Evolutionary conservation across 2,888 invertebrate genomes (phyloP).

Genomic region (Lithophane ornitopus): DNA sequence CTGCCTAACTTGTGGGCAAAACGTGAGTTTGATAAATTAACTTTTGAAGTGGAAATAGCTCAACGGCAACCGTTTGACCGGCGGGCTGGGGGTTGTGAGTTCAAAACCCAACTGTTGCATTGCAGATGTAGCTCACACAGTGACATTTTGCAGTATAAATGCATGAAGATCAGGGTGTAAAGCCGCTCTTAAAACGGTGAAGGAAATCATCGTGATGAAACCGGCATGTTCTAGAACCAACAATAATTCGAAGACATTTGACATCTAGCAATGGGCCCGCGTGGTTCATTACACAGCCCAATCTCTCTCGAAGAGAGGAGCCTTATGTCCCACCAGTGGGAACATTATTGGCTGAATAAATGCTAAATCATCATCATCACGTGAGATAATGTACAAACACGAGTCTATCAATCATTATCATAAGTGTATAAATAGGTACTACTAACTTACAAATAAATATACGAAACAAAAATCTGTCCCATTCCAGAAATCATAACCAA

Average conservation of each 20-base stretch:
- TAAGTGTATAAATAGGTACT: background rate
- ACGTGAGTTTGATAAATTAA: constrained; percentile 53
- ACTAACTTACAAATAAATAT: background rate
- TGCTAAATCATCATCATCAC: background rate
- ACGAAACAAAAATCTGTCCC: background rate
- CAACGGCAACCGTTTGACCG: background rate
- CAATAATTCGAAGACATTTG: too few relatives aligned
- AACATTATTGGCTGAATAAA: background rate
- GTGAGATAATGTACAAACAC: background rate
- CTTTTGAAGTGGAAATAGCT: constrained; percentile 15
- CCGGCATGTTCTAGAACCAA: too few relatives aligned
- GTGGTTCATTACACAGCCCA: too few relatives aligned
- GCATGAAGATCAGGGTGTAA: too few relatives aligned
- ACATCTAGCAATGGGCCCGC: too few relatives aligned
- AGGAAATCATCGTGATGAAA: too few relatives aligned
- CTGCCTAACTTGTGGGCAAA: constrained; percentile 23
- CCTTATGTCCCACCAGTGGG: too few relatives aligned
- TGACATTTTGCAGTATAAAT: too few relatives aligned
- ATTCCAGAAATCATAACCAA: constrained; percentile 4
- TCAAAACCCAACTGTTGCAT: background rate
- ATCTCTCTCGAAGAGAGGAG: too few relatives aligned
- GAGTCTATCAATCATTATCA: background rate
- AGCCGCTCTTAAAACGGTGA: too few relatives aligned
- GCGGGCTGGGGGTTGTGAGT: background rate
- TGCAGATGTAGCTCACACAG: background rate